Evolutionary conservation across 2,113 vertebrate species (phyloP).

Genomic region (Aegotheles bennettii): DNA sequence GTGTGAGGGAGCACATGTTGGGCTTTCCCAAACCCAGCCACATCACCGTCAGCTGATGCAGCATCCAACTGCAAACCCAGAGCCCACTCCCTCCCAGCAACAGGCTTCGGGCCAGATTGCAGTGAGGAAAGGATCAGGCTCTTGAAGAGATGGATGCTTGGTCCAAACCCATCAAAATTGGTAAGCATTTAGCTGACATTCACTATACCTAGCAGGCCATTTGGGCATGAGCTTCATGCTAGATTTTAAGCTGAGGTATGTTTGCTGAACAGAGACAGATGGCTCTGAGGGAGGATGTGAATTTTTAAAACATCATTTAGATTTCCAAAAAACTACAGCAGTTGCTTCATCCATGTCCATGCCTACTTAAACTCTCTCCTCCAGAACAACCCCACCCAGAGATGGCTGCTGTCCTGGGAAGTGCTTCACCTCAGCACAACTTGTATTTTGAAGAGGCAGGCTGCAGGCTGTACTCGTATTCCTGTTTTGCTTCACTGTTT

Average conservation of each 20-base stretch:
- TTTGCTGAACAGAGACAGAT: neutral
- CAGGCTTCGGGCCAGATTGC: neutral
- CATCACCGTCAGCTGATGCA: neutral
- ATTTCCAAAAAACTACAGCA: neutral
- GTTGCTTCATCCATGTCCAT: neutral
- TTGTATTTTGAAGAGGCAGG: neutral
- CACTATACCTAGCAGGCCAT: neutral
- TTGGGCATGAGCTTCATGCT: neutral
- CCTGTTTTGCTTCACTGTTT: neutral
- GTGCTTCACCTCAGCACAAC: neutral
- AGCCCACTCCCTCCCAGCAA: neutral
- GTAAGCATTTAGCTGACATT: neutral
- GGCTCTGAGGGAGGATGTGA: neutral
- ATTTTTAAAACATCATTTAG: neutral
- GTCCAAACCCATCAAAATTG: neutral
- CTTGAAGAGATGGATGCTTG: accelerated
- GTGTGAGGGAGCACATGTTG: accelerated
- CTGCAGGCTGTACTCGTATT: neutral
- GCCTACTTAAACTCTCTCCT: constrained; percentile 14
- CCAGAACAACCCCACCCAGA: constrained; percentile 31
- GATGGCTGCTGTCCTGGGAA: neutral
- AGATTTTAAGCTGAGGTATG: neutral
- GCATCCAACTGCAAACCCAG: accelerated
- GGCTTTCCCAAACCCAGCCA: neutral
- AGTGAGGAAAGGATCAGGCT: neutral